Evolutionary conservation across 2,888 invertebrate genomes (phyloP).

Genomic region (Argyra leucocephala): DNA sequence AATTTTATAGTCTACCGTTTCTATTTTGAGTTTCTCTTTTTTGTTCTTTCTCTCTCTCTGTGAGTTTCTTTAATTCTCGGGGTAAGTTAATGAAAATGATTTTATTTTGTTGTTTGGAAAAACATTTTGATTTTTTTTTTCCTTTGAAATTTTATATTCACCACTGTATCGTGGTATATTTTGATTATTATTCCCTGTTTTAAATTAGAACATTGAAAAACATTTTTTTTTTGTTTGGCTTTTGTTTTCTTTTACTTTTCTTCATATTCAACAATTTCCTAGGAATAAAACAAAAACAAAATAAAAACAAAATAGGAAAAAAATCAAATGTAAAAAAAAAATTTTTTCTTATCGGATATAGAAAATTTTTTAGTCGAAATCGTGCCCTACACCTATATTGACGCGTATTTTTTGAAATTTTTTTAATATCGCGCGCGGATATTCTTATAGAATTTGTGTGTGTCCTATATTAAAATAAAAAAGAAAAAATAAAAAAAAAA

Average conservation of each 20-base stretch:
- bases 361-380: background rate
- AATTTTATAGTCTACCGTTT: no score
- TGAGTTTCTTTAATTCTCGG: no score
- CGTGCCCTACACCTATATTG: slow-evolving; percentile 6
- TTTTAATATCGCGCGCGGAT: slow-evolving; percentile 4
- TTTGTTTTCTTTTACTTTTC: no score
- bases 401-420: background rate
- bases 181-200: background rate
- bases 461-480: background rate
- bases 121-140: no score
- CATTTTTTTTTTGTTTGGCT: background rate
- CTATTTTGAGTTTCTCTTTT: no score
- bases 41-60: no score
- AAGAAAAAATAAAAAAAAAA: background rate
- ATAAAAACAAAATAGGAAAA: background rate
- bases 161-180: background rate
- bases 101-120: no score
- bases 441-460: background rate
- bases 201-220: background rate
- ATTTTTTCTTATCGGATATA: slow-evolving; percentile 3
- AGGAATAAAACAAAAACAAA: background rate
- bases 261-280: slow-evolving; percentile 1
- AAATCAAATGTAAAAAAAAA: background rate
- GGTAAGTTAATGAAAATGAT: no score
- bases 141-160: background rate